Evolutionary conservation across 1,140 invertebrate species (phyloP).

Genomic region (Drosophila kurseongensis): DNA sequence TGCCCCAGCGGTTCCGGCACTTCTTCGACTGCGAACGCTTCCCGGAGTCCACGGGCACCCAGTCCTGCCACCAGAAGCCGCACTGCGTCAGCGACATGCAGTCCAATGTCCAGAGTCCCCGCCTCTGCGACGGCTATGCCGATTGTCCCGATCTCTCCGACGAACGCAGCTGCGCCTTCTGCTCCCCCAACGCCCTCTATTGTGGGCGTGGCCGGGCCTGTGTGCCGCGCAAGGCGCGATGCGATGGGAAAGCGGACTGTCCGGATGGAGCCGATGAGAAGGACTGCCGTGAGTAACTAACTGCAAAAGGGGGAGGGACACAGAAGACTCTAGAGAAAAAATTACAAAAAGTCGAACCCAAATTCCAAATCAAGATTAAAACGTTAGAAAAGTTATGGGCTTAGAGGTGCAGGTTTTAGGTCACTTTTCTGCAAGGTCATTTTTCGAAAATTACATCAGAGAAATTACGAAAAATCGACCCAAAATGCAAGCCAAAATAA

Average conservation of each 20-base stretch:
- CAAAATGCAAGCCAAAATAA: no score
- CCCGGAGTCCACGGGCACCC: constrained; percentile 90
- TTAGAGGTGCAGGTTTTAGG: no score
- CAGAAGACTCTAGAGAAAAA: no score
- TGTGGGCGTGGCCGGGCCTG: constrained; percentile 92
- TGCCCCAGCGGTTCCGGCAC: constrained; percentile 89
- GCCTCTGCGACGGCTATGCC: constrained; percentile 93
- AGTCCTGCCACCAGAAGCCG: constrained; percentile 90
- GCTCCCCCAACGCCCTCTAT: constrained; percentile 88
- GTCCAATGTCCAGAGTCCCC: constrained; percentile 88
- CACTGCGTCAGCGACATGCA: constrained; percentile 90
- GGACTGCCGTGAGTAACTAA: constrained; percentile 89
- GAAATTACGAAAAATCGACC: no score
- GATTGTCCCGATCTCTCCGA: constrained; percentile 94
- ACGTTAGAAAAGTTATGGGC: no score
- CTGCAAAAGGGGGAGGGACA: no score
- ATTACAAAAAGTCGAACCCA: no score
- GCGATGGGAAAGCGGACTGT: constrained; percentile 93
- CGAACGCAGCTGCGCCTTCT: constrained; percentile 91
- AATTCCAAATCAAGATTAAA: no score
- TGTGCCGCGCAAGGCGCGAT: constrained; percentile 89
- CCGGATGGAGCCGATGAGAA: constrained; percentile 94
- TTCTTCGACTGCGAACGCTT: constrained; percentile 92
- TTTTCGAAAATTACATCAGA: no score
- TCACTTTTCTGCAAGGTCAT: no score